phyloP scores from a whole-genome alignment of 1,140 invertebrate genomes.

The Tetramorium alpestre region DNA sequence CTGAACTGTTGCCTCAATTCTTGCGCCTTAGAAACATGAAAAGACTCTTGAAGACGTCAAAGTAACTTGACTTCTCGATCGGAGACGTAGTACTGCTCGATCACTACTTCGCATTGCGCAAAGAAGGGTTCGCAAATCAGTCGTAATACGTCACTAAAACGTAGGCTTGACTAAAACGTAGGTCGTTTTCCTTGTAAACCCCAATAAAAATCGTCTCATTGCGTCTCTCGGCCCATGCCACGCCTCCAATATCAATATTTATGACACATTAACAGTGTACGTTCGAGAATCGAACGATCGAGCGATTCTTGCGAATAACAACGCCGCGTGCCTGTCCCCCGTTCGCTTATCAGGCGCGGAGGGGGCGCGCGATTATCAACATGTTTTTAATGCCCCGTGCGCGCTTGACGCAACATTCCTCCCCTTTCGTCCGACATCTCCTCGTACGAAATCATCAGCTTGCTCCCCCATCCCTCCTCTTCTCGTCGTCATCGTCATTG shows the following conservation, averaged over 20 bases:
- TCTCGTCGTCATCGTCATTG: background rate
- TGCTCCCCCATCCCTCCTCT: background rate
- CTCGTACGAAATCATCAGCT: background rate
- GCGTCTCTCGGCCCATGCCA: background rate
- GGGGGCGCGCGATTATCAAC: slow-evolving; percentile 36
- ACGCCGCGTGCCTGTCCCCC: background rate
- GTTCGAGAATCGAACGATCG: slow-evolving; percentile 22
- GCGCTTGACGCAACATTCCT: slow-evolving; percentile 21
- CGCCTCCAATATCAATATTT: slow-evolving; percentile 37
- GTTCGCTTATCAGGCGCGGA: slow-evolving; percentile 1
- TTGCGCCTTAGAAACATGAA: no score
- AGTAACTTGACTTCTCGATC: no score
- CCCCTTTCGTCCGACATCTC: background rate
- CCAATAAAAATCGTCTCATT: background rate
- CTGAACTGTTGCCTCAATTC: no score
- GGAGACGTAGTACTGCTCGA: no score
- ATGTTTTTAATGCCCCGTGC: slow-evolving; percentile 35
- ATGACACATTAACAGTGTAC: background rate
- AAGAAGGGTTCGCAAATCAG: background rate
- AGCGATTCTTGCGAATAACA: slow-evolving; percentile 16
- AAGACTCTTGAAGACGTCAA: no score
- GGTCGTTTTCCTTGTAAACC: slow-evolving; percentile 3
- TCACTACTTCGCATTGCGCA: background rate
- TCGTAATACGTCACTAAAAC: background rate
- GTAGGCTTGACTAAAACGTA: background rate